Evolutionary conservation across 2,888 invertebrate species (phyloP), one percentile per base, ranked within the genome.

Genomic region (Eupithecia insigniata): DNA sequence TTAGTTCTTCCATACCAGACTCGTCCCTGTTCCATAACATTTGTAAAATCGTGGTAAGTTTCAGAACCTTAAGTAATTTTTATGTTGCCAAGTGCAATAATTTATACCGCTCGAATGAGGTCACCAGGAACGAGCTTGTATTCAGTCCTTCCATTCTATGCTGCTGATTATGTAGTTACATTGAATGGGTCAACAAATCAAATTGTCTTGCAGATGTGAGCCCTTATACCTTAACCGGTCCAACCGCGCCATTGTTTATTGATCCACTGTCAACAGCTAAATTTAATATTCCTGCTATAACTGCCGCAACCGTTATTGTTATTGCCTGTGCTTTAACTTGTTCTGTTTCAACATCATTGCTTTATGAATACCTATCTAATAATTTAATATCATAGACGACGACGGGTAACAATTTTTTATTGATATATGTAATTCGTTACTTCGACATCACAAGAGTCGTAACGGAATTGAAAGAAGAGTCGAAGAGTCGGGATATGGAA

Each of bases 221-320:
- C 66, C 74, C 72, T 76, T 67, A 71, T 71, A 51, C 73, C 73
- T 70, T 69, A 73, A 73, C 78, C 75, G 74, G 77, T 75, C 76
- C 67, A 71, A 66, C 71, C 70, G 66, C 76, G 76, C 78, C 76
- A 80, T 78, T 77, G 81, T 82, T 81, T 82, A 80, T 81, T 75
- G 76, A 76, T 67, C 76, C 72, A 68, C 78, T 75, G 79, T 76
- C 77, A 76, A 77, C 72, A 73, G 79, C 78, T 78, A 72, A 75
- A 82, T 81, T 77, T 81, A 80, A 80, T 81, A 82, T 81, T 77
- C 80, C 78, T 75, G 67, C 73, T 82, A 79, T 77, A 80, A 80
- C 77, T 76, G 79, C 74, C 66, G 67, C 76, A 80, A 79, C 82
- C 75, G 82, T 83, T 83, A 81, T 77, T 70, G 73, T 75, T 74